A percentile compares a stretch with the other conserved stretches of the same genome.
phyloP scores from a whole-genome alignment of 2,113 vertebrate species.

The rat (Rattus norvegicus) region GRCr8 NC_086026.1:21808501-21809000 shows the following conservation, averaged over 20 bases:
- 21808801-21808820: conserved; percentile 79
- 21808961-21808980: background rate
- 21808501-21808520: background rate
- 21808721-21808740: conserved; percentile 75
- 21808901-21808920: background rate
- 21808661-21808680: background rate
- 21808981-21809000: background rate
- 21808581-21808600: background rate
- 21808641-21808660: conserved; percentile 8
- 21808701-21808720: conserved; percentile 55
- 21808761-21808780: conserved; percentile 71
- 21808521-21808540: background rate
- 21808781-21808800: conserved; percentile 67
- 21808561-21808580: background rate
- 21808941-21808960: background rate
- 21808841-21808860: conserved; percentile 82
- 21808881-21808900: conserved; percentile 58
- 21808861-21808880: conserved; percentile 54
- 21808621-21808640: background rate
- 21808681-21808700: conserved; percentile 27
- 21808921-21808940: conserved; percentile 24
- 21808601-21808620: background rate
- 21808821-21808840: conserved; percentile 76
- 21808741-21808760: conserved; percentile 66
- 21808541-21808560: background rate